phyloP scores from a whole-genome alignment of 2,797 vertebrate species.

The Melanotaenia nigrans region DNA sequence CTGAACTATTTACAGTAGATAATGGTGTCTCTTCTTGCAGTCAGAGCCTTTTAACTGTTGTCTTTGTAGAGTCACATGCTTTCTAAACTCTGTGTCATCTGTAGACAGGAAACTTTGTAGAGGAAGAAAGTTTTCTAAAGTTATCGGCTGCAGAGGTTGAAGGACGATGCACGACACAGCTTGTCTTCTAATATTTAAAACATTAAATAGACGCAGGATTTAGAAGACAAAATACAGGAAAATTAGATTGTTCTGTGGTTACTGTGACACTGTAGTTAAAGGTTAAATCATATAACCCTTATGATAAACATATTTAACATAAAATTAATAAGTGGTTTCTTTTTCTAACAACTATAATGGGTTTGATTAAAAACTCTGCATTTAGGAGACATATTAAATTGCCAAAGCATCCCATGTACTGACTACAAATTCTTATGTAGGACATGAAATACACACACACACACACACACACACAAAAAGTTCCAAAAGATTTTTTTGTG shows the following conservation, averaged over 20 bases:
- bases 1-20: conserved; percentile 36
- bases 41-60: conserved; percentile 4
- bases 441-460: too few species aligned
- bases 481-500: too few species aligned
- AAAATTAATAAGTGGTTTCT: too few species aligned
- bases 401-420: too few species aligned
- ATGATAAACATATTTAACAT: not conserved
- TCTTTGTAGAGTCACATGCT: not conserved
- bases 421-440: too few species aligned
- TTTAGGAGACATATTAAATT: too few species aligned
- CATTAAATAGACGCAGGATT: not conserved
- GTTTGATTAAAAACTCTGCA: too few species aligned
- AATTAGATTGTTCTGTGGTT: too few species aligned
- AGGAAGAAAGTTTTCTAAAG: not conserved
- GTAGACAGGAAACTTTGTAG: not conserved
- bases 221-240: not conserved
- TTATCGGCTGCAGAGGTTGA: not conserved
- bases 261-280: too few species aligned
- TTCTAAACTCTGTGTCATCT: not conserved
- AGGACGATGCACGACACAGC: not conserved
- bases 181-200: not conserved
- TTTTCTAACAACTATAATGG: too few species aligned
- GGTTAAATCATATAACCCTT: too few species aligned
- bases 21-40: not conserved
- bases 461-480: too few species aligned